Evolutionary conservation across 2,888 invertebrate genomes (phyloP).

Genomic region (Lasiommata megera): DNA sequence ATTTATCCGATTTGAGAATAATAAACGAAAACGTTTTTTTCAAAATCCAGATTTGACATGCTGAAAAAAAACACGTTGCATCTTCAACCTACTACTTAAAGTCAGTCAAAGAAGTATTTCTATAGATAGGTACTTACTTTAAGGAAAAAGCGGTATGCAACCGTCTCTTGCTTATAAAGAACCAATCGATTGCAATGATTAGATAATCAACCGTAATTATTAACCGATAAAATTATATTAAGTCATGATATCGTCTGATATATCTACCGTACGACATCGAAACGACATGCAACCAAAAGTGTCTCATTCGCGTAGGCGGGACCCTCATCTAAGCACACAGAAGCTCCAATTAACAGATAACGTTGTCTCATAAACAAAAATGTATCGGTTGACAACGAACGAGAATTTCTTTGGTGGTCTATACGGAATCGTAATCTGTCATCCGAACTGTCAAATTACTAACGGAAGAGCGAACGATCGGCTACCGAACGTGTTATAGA

Average conservation of each 20-base stretch:
- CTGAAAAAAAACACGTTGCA: too few relatives aligned
- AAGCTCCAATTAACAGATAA: conserved; percentile 65
- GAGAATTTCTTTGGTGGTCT: conserved; percentile 77
- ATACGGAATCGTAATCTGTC: conserved; percentile 73
- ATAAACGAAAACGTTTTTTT: too few relatives aligned
- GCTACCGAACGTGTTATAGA: conserved; percentile 79
- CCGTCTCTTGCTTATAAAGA: too few relatives aligned
- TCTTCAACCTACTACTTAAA: too few relatives aligned
- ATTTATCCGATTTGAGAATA: too few relatives aligned
- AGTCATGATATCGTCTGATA: neutral
- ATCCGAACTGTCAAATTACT: conserved; percentile 81
- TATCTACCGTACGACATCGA: neutral
- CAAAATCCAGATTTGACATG: too few relatives aligned
- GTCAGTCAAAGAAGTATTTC: too few relatives aligned
- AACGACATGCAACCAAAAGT: conserved; percentile 8
- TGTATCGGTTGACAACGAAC: conserved; percentile 55
- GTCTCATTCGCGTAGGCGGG: conserved; percentile 29
- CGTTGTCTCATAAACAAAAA: conserved; percentile 66
- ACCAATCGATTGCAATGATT: too few relatives aligned
- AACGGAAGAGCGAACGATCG: conserved; percentile 78
- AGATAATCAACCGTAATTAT: too few relatives aligned
- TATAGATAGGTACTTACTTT: too few relatives aligned
- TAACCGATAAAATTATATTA: neutral
- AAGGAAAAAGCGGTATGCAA: too few relatives aligned
- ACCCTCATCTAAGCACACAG: conserved; percentile 44